phyloP scores from a whole-genome alignment of 2,888 invertebrate species.

The Pasiphila rectangulata region DNA sequence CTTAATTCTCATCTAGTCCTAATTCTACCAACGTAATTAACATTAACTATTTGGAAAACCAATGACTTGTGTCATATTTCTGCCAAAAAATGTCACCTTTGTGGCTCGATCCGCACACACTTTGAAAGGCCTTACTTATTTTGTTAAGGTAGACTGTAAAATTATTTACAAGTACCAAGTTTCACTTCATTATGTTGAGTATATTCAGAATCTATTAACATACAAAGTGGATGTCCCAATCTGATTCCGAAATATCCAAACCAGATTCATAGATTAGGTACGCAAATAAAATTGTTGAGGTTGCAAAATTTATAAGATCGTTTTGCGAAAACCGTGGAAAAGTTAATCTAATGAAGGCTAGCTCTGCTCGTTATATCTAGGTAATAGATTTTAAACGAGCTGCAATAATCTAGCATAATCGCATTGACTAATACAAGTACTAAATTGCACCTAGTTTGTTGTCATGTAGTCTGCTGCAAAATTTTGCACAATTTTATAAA shows the following conservation, averaged over 20 bases:
- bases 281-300: background rate
- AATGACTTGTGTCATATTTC: too few relatives aligned
- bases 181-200: too few relatives aligned
- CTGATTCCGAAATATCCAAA: too few relatives aligned
- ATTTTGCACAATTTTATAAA: constrained; percentile 3
- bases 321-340: background rate
- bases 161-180: background rate
- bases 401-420: constrained; percentile 4
- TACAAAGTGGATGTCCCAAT: too few relatives aligned
- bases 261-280: too few relatives aligned
- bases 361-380: constrained; percentile 3
- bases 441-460: constrained; percentile 10
- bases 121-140: too few relatives aligned
- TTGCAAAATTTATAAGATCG: background rate
- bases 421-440: constrained; percentile 2
- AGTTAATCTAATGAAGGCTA: constrained; percentile 1
- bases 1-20: too few relatives aligned
- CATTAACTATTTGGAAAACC: too few relatives aligned
- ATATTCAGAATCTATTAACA: too few relatives aligned
- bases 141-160: background rate
- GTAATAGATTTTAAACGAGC: constrained; percentile 8
- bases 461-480: background rate
- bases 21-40: too few relatives aligned
- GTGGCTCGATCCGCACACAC: too few relatives aligned
- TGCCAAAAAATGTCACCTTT: too few relatives aligned